These are phyloP conservation scores for Drosophila pegasa DNA, from an alignment of 2,888 invertebrate species.

Conservation along the genomic window DNA sequence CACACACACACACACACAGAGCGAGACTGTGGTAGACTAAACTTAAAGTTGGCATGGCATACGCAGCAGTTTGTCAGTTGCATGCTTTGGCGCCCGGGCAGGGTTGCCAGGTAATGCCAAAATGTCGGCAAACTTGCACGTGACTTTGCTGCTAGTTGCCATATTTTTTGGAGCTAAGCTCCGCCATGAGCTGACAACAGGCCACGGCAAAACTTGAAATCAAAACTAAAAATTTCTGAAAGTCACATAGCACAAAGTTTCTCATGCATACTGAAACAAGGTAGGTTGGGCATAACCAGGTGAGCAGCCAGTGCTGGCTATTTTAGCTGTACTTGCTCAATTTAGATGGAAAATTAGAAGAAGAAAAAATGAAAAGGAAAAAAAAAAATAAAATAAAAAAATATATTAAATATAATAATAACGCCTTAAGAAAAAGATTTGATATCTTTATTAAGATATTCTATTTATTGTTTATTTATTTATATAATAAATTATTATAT, in stretches of 20 bases:
- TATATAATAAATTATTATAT: too few relatives aligned
- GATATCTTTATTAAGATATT: too few relatives aligned
- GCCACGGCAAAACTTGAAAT: constrained; percentile 65
- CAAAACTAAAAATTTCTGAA: constrained; percentile 78
- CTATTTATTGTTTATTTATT: too few relatives aligned
- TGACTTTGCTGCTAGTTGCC: constrained; percentile 74
- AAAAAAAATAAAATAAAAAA: too few relatives aligned
- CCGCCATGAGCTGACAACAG: constrained; percentile 62
- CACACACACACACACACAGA: background rate
- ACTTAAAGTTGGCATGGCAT: constrained; percentile 36
- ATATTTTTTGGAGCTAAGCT: constrained; percentile 68
- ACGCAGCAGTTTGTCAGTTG: constrained; percentile 40
- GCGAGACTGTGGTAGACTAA: background rate
- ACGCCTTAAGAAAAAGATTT: too few relatives aligned
- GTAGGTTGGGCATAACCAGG: constrained; percentile 12
- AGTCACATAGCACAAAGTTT: constrained; percentile 74
- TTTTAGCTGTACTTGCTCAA: background rate
- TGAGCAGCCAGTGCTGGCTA: constrained; percentile 12
- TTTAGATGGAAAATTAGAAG: background rate
- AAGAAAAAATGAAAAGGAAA: too few relatives aligned
- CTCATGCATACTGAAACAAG: constrained; percentile 26
- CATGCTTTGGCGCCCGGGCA: constrained; percentile 35
- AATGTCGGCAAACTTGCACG: constrained; percentile 78
- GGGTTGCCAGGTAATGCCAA: constrained; percentile 44
- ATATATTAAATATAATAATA: too few relatives aligned